Conservation (phyloP, 2,888 invertebrate genomes). For the Bombylius discolor region DNA sequence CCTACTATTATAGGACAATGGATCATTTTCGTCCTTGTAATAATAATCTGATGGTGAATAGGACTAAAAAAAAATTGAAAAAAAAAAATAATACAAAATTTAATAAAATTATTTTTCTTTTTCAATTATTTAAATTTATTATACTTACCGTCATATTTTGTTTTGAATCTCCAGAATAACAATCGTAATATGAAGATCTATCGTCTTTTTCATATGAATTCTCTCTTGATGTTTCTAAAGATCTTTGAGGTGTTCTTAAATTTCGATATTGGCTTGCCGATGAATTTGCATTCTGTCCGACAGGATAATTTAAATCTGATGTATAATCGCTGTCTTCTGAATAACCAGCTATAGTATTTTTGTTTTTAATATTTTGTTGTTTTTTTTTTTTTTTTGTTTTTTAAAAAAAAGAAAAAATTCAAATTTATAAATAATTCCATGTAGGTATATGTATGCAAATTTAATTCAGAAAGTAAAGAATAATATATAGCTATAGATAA, state of each 20-base stretch:
- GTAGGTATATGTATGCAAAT: no score
- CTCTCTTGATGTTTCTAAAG: conserved; percentile 65
- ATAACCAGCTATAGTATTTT: conserved; percentile 62
- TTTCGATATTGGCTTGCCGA: conserved; percentile 66
- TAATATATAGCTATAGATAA: no score
- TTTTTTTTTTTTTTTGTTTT: no score
- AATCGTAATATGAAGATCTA: conserved; percentile 17
- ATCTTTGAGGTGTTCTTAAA: conserved; percentile 37
- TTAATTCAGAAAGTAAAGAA: no score
- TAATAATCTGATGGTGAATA: conserved; percentile 26
- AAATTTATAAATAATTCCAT: no score
- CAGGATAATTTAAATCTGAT: conserved; percentile 83
- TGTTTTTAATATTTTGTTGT: background rate
- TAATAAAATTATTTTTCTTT: background rate
- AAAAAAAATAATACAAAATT: background rate
- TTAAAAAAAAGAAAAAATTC: no score
- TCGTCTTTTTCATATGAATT: conserved; percentile 75
- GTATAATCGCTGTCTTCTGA: conserved; percentile 97
- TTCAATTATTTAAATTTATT: background rate
- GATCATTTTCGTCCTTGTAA: conserved; percentile 43
- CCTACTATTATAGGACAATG: conserved; percentile 68
- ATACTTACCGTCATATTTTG: conserved; percentile 17
- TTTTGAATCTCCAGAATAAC: conserved; percentile 10
- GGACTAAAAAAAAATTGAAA: conserved; percentile 20
- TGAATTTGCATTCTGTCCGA: conserved; percentile 79